Evolutionary conservation across 1,140 invertebrate species (phyloP).

Genomic region (Monomorium pharaonis): DNA sequence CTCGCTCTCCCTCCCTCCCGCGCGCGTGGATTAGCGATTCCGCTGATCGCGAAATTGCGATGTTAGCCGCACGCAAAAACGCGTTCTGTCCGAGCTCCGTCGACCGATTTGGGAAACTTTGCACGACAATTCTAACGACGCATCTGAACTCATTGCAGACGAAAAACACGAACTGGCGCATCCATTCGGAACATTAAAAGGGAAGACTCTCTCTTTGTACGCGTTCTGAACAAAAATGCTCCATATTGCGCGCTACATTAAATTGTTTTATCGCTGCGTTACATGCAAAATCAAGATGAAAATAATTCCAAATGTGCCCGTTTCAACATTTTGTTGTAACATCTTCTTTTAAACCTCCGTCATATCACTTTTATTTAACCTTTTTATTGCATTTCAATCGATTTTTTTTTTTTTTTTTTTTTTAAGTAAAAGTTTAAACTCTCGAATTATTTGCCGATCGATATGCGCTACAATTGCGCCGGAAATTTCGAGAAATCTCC

Average conservation of each 20-base stretch:
- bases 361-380: neutral
- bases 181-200: neutral
- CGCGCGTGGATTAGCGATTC: slow-evolving; percentile 20
- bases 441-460: neutral
- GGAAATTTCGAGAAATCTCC: slow-evolving; percentile 4
- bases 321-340: neutral
- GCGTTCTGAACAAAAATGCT: neutral
- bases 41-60: slow-evolving; percentile 3
- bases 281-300: neutral
- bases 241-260: neutral
- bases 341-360: neutral
- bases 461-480: neutral
- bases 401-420: slow-evolving; percentile 12
- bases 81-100: neutral
- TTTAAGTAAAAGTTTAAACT: neutral
- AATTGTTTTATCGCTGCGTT: neutral
- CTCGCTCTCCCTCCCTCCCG: neutral
- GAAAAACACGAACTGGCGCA: neutral
- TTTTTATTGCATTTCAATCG: neutral
- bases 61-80: slow-evolving; percentile 9
- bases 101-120: slow-evolving; percentile 3
- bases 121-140: neutral
- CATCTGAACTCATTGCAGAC: neutral
- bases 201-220: neutral
- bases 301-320: neutral